phyloP scores from a whole-genome alignment of 2,113 vertebrate genomes.

The Pogona vitticeps region DNA sequence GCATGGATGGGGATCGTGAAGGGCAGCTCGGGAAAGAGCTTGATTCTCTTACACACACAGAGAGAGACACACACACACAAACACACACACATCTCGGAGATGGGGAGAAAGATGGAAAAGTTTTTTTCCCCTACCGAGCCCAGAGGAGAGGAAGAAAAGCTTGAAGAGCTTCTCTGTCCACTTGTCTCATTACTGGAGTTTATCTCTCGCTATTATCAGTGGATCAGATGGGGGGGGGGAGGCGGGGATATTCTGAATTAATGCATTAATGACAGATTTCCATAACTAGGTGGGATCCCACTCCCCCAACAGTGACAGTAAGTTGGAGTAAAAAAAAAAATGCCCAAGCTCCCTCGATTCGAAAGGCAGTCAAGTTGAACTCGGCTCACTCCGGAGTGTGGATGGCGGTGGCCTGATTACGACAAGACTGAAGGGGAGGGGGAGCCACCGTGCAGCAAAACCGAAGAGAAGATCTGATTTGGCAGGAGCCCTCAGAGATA shows the following conservation, averaged over 20 bases:
- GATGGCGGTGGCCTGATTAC: background rate
- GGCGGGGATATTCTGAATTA: background rate
- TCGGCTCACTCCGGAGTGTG: background rate
- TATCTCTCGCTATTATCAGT: conserved; percentile 48
- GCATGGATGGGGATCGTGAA: background rate
- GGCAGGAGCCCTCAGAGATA: background rate
- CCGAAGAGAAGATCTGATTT: background rate
- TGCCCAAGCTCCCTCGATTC: background rate
- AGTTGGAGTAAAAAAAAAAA: too few species aligned
- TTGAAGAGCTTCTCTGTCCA: conserved; percentile 22
- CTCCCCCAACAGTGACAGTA: too few species aligned
- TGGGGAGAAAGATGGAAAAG: conserved; percentile 8
- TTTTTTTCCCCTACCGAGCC: conserved; percentile 33
- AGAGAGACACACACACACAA: too few species aligned
- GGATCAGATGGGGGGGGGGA: conserved; percentile 33
- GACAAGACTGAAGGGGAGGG: background rate
- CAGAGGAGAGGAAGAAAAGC: background rate
- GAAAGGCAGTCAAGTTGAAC: too few species aligned
- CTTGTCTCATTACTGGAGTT: conserved; percentile 25
- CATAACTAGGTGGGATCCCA: too few species aligned
- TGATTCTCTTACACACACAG: too few species aligned
- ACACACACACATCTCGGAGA: too few species aligned
- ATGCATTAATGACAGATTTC: conserved; percentile 18
- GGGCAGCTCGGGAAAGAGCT: background rate
- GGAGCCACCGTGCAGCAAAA: background rate